Conservation (phyloP, 2,113 vertebrate species). For the Zapus hudsonius region DNA sequence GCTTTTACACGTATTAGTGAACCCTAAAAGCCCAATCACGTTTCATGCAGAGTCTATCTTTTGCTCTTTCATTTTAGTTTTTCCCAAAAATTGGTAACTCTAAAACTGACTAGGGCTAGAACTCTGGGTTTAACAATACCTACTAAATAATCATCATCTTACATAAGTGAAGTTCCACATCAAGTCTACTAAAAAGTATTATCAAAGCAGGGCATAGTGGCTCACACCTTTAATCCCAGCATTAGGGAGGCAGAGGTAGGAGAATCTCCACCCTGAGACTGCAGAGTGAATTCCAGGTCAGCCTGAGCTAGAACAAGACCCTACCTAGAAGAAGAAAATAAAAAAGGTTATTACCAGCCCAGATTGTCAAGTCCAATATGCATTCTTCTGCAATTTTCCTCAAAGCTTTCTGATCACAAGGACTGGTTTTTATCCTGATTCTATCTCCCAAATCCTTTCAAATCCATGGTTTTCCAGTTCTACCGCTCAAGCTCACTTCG, state of each 20-base stretch:
- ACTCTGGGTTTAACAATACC: slow-evolving; percentile 48
- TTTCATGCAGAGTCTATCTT: background rate
- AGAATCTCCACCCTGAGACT: too few species aligned
- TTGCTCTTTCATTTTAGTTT: background rate
- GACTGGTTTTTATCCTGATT: background rate
- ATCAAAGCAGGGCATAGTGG: too few species aligned
- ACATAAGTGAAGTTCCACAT: background rate
- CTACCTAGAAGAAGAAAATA: too few species aligned
- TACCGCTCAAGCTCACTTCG: background rate
- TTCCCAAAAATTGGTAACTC: background rate
- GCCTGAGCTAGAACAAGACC: too few species aligned
- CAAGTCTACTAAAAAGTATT: background rate
- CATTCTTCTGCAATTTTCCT: background rate
- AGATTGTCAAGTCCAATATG: background rate
- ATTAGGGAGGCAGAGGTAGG: too few species aligned
- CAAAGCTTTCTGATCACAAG: slow-evolving; percentile 1
- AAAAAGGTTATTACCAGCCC: background rate
- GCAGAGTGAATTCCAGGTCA: too few species aligned
- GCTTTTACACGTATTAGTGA: background rate
- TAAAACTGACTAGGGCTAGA: background rate
- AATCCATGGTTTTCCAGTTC: background rate
- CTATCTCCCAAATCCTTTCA: background rate
- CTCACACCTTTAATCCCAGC: too few species aligned
- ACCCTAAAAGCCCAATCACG: background rate
- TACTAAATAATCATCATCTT: background rate